Percentiles rank a stretch among this genome's conserved stretches.
Evolutionary conservation across 2,888 invertebrate genomes (phyloP).

Genomic region (Agrotis ipsilon): DNA sequence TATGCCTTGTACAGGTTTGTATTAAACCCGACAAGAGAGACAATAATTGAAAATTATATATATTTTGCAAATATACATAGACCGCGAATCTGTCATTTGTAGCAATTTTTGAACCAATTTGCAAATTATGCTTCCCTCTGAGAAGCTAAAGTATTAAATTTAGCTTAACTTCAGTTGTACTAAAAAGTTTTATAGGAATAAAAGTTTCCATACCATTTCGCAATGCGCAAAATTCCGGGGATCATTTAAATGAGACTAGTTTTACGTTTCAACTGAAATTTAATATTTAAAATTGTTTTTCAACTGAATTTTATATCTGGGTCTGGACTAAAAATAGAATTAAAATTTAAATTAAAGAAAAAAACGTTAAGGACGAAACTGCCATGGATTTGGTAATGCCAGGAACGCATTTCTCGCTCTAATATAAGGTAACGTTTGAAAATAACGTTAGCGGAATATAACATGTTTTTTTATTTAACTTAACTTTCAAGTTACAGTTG

Average conservation of each 20-base stretch:
- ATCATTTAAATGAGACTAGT: constrained; percentile 22
- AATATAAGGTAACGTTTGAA: too few species aligned
- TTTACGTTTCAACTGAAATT: constrained; percentile 12
- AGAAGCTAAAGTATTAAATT: constrained; percentile 33
- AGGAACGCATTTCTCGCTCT: too few species aligned
- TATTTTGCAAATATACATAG: constrained; percentile 42
- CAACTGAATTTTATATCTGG: too few species aligned
- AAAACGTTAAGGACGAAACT: too few species aligned
- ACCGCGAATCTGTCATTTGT: constrained; percentile 21
- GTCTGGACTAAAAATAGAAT: too few species aligned
- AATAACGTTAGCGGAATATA: too few species aligned
- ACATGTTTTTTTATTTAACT: too few species aligned
- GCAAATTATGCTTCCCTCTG: constrained; percentile 30
- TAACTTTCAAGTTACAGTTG: too few species aligned
- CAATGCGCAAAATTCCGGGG: constrained; percentile 37
- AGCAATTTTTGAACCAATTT: constrained; percentile 39
- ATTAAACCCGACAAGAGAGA: constrained; percentile 40
- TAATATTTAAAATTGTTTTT: too few species aligned
- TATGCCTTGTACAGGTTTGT: constrained; percentile 54
- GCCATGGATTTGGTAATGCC: too few species aligned
- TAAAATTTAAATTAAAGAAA: too few species aligned
- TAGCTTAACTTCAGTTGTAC: constrained; percentile 24
- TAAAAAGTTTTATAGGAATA: constrained; percentile 38
- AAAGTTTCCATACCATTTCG: constrained; percentile 40
- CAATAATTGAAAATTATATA: constrained; percentile 40